Percentiles rank a stretch among this genome's conserved stretches.
Evolutionary conservation across 2,888 invertebrate species (phyloP).

Genomic region (Cryptophagus acutangulus): DNA sequence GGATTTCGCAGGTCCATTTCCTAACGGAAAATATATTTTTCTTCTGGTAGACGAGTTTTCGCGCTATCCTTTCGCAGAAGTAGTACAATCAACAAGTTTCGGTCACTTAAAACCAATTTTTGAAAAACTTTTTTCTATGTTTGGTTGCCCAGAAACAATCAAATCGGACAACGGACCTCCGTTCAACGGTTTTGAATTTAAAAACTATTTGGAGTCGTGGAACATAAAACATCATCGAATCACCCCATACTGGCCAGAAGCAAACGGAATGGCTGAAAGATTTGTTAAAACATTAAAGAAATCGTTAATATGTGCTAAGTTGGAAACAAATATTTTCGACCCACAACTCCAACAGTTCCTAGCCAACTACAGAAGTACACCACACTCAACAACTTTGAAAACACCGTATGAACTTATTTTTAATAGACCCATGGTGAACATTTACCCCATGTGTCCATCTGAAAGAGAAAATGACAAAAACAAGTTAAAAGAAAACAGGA

Average conservation of each 20-base stretch:
- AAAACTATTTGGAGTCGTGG: slow-evolving; percentile 8
- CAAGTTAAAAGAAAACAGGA: neutral
- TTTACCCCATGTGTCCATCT: too few species aligned
- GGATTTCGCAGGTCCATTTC: slow-evolving; percentile 16
- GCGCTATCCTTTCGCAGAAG: slow-evolving; percentile 11
- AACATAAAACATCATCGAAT: slow-evolving; percentile 17
- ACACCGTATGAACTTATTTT: slow-evolving; percentile 11
- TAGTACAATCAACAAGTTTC: slow-evolving; percentile 15
- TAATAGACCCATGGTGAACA: slow-evolving; percentile 13
- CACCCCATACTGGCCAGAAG: slow-evolving; percentile 23
- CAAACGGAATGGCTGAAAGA: slow-evolving; percentile 21
- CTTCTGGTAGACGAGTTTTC: slow-evolving; percentile 15
- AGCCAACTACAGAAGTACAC: slow-evolving; percentile 15
- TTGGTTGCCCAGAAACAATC: slow-evolving; percentile 12
- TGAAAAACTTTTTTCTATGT: slow-evolving; percentile 10
- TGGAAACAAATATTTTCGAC: slow-evolving; percentile 8
- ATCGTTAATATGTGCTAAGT: slow-evolving; percentile 5
- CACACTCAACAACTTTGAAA: slow-evolving; percentile 9
- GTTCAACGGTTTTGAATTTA: slow-evolving; percentile 16
- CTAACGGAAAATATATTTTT: slow-evolving; percentile 14
- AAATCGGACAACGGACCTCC: slow-evolving; percentile 20
- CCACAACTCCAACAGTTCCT: slow-evolving; percentile 12
- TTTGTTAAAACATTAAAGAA: slow-evolving; percentile 18
- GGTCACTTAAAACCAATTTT: slow-evolving; percentile 10
- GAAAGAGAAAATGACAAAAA: slow-evolving; percentile 3